A percentile compares a stretch with the other conserved stretches of the same genome.
Evolutionary conservation across 2,797 vertebrate genomes (phyloP).

Genomic region (Pseudomugil tenellus): DNA sequence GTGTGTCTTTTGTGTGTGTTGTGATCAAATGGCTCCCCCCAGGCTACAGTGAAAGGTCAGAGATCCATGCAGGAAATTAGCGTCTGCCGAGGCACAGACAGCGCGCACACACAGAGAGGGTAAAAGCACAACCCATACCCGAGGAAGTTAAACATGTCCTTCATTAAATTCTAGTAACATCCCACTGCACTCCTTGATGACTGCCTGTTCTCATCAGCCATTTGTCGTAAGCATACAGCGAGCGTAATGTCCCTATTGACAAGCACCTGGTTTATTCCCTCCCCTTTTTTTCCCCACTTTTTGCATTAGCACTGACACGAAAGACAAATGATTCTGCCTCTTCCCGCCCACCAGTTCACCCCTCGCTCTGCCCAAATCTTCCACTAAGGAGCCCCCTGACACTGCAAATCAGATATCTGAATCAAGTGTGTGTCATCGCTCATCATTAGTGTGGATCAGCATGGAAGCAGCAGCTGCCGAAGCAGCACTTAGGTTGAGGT

Average conservation of each 20-base stretch:
- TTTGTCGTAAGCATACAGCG: conserved; percentile 48
- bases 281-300: conserved; percentile 13
- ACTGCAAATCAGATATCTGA: conserved; percentile 60
- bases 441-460: conserved; percentile 69
- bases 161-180: conserved; percentile 74
- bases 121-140: conserved; percentile 49
- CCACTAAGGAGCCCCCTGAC: conserved; percentile 69
- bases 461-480: conserved; percentile 33
- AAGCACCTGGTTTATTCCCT: conserved; percentile 15
- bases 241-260: conserved; percentile 59
- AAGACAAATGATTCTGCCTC: conserved; percentile 65
- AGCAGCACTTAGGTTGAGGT: conserved; percentile 9
- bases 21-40: conserved; percentile 75
- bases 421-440: conserved; percentile 72
- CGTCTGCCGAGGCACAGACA: conserved; percentile 76
- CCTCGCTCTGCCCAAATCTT: conserved; percentile 63
- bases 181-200: conserved; percentile 67
- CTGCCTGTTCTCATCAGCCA: conserved; percentile 68
- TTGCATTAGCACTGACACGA: conserved; percentile 49
- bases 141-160: conserved; percentile 75
- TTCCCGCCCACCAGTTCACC: conserved; percentile 49
- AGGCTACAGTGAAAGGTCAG: conserved; percentile 78
- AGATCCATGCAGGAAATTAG: conserved; percentile 83
- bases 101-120: conserved; percentile 30
- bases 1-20: conserved; percentile 52